Conservation (phyloP, 2,797 vertebrate genomes). For the Hipposideros larvatus region DNA sequence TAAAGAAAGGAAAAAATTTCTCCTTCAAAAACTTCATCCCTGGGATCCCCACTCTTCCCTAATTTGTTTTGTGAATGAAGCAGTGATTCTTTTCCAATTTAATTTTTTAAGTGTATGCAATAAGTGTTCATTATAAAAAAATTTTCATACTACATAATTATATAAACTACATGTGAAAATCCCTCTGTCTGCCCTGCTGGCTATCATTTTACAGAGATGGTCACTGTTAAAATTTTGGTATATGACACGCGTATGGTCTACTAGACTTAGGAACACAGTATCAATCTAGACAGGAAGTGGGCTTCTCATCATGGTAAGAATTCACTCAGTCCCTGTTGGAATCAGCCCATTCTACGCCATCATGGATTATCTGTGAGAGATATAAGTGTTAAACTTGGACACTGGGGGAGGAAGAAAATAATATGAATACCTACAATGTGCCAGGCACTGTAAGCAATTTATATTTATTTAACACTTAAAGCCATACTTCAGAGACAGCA, state of each 20-base stretch:
- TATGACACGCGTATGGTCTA: neutral
- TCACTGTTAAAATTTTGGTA: neutral
- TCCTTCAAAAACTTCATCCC: neutral
- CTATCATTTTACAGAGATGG: neutral
- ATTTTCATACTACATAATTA: neutral
- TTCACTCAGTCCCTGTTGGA: neutral
- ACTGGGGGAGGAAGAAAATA: neutral
- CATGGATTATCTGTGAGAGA: neutral
- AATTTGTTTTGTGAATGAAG: conserved; percentile 18
- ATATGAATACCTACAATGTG: neutral
- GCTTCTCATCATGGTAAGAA: neutral
- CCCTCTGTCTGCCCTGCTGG: neutral
- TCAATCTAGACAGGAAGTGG: neutral
- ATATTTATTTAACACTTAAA: conserved; percentile 1
- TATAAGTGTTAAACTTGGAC: neutral
- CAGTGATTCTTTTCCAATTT: neutral
- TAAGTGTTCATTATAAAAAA: neutral
- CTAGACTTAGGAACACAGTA: neutral
- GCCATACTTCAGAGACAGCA: neutral
- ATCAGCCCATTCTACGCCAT: neutral
- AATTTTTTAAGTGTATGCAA: neutral
- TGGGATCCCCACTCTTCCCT: neutral
- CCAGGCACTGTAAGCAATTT: neutral
- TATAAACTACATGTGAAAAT: neutral
- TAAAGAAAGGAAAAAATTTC: neutral